These are phyloP conservation scores for Cantharis lateralis DNA, from an alignment of 2,888 invertebrate genomes.

Conservation along the genomic window DNA sequence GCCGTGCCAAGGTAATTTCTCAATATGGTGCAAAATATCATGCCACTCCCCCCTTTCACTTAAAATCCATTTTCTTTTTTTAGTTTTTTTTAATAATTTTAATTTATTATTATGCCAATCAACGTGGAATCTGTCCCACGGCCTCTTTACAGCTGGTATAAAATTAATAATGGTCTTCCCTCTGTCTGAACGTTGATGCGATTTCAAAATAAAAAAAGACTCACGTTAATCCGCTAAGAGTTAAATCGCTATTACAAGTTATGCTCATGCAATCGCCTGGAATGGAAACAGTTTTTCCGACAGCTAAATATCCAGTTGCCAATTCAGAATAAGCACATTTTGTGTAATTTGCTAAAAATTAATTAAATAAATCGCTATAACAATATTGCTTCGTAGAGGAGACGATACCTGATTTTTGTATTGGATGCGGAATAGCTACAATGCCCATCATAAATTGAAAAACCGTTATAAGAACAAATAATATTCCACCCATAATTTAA, in stretches of 20 bases:
- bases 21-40: no score
- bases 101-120: no score
- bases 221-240: slow-evolving; percentile 19
- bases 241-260: slow-evolving; percentile 16
- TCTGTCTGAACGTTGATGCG: no score
- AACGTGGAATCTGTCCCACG: no score
- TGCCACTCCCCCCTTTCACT: no score
- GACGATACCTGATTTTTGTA: slow-evolving; percentile 10
- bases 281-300: slow-evolving; percentile 15
- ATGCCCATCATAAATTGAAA: neutral
- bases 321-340: slow-evolving; percentile 9
- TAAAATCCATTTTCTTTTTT: no score
- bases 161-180: no score
- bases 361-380: neutral
- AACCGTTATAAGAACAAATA: neutral
- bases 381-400: neutral
- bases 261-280: slow-evolving; percentile 15
- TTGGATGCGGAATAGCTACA: neutral
- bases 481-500: neutral
- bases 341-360: slow-evolving; percentile 5
- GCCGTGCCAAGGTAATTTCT: no score
- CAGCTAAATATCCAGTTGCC: slow-evolving; percentile 7
- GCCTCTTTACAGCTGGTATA: no score
- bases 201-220: neutral
- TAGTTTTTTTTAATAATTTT: no score